Base-by-base conservation (phyloP, 2,797 vertebrate species). In the Chloroceryle amazona region DNA sequence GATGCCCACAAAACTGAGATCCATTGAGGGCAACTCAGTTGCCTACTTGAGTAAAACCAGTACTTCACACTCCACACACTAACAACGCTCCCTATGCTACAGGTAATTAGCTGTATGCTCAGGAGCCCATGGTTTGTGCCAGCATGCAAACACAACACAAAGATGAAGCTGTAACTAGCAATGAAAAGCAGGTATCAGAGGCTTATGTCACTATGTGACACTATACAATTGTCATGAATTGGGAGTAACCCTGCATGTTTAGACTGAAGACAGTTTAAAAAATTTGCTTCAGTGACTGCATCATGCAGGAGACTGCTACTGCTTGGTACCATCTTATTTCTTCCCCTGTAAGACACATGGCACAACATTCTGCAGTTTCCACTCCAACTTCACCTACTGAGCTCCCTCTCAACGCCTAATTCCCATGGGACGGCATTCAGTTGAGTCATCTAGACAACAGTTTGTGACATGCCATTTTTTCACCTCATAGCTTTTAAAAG, bases 321-420 rank as follows among this genome's bases (percentile, higher is more conserved):
- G 15, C 31, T 12, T 11, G 4, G 11, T 37, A 67, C 78, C 17
- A 72, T 68, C 33, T 54, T 23, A 13, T 57, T 25, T 61, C 28
- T 22, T 12, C 46, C 3, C 21, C 22, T 12, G 3, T 19, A 44
- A 75, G 51, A 83, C 83, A 68, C 15, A 17, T 0, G 0, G 37
- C 65, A 86, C 33, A 39, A 44, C 5, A 4, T 2, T 20, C 65
- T 70, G 66, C 72, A 86, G 28, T 67, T 87, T 85, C 16, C 49
- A 29, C 39, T 76, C 55, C 37, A 54, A 11, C 52, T 63, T 86
- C 37, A 90, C 25, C 66, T 60, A 35, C 81, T 16, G 16, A 44
- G 25, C 63, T 55, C 68, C 16, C 46, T 44, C 51, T 22, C 42
- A 75, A 70, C 1, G 3, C 54, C 18, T 18, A 51, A 47, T 21